Percentiles rank a stretch among this genome's conserved stretches.
phyloP scores from a whole-genome alignment of 2,888 invertebrate species.

The Latrodectus hesperus region DNA sequence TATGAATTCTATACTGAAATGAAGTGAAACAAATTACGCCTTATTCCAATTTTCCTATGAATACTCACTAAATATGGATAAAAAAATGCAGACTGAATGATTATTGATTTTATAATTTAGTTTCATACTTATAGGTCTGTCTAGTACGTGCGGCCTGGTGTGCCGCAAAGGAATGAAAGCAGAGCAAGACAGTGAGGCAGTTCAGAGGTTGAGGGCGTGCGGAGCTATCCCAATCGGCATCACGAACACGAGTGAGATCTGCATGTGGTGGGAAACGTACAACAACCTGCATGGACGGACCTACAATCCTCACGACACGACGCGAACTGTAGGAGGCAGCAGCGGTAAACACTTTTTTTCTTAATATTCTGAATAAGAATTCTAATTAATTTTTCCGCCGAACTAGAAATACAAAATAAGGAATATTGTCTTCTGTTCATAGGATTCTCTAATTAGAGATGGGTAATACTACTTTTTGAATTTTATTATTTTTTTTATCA shows the following conservation, averaged over 20 bases:
- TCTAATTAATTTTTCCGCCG: no score
- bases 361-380: slow-evolving; percentile 74
- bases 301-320: slow-evolving; percentile 87
- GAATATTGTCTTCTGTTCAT: no score
- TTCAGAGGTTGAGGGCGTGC: slow-evolving; percentile 80
- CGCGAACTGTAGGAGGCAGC: slow-evolving; percentile 87
- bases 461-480: no score
- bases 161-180: slow-evolving; percentile 80
- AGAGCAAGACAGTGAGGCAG: slow-evolving; percentile 81
- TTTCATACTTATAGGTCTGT: slow-evolving; percentile 28
- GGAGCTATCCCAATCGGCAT: slow-evolving; percentile 85
- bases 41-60: no score
- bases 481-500: no score
- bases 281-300: slow-evolving; percentile 87
- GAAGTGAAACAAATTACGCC: no score
- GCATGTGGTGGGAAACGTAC: slow-evolving; percentile 87
- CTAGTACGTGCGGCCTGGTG: slow-evolving; percentile 60
- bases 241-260: slow-evolving; percentile 77
- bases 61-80: no score
- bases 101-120: no score
- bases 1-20: no score
- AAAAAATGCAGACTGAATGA: no score
- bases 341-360: slow-evolving; percentile 87
- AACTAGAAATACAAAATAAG: no score
- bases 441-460: no score